A percentile compares a stretch with the other conserved stretches of the same genome.
Evolutionary conservation across 92 coral and sea anemone genomes (phyloP).

Genomic region (Virgularia gustaviana): DNA sequence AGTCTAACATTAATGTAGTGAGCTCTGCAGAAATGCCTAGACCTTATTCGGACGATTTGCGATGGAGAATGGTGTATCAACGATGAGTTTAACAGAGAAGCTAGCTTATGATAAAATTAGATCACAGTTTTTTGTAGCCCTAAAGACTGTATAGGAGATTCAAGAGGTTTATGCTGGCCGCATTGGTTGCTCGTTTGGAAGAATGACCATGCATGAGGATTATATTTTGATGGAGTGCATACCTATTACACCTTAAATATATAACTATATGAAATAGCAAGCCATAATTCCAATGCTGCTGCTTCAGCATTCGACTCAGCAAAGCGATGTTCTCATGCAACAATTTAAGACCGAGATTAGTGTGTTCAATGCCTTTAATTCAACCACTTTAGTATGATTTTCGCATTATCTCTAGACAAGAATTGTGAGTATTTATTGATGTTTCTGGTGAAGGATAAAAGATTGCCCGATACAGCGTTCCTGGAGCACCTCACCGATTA

Average conservation of each 20-base stretch:
- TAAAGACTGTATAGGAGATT: slow-evolving; percentile 33
- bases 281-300: slow-evolving; percentile 30
- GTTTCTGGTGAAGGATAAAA: neutral
- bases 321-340: slow-evolving; percentile 42
- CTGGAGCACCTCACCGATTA: neutral
- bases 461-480: slow-evolving; percentile 11
- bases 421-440: neutral
- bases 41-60: neutral
- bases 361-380: slow-evolving; percentile 16
- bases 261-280: slow-evolving; percentile 41
- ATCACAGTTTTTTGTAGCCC: slow-evolving; percentile 23
- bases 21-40: too few species aligned
- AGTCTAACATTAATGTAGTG: too few species aligned
- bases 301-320: slow-evolving; percentile 36
- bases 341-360: slow-evolving; percentile 46
- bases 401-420: neutral
- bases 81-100: neutral
- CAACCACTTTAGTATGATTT: too few species aligned
- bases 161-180: neutral
- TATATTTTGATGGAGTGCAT: slow-evolving; percentile 25
- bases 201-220: slow-evolving; percentile 31
- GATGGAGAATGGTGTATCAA: neutral
- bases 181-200: slow-evolving; percentile 37
- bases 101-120: slow-evolving; percentile 45
- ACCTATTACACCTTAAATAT: slow-evolving; percentile 10